Conservation (phyloP, 2,797 vertebrate genomes). For the Myotis daubentonii region DNA sequence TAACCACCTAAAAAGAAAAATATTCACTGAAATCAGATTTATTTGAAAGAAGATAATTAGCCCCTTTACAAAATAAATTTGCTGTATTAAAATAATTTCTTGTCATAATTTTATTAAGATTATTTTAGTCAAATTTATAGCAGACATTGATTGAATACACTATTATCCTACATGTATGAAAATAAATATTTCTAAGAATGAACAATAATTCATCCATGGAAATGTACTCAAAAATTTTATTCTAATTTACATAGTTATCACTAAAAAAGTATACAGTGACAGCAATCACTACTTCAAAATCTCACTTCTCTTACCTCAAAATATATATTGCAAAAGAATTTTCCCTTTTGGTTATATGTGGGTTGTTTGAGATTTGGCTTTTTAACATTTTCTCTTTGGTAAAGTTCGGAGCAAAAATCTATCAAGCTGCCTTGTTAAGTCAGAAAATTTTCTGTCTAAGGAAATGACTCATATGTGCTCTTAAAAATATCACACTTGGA, state of each 20-base stretch:
- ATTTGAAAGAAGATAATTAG: neutral
- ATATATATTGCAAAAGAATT: neutral
- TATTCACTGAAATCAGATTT: neutral
- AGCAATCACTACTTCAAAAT: neutral
- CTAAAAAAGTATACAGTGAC: neutral
- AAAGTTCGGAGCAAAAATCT: slow-evolving; percentile 50
- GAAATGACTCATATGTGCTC: slow-evolving; percentile 72
- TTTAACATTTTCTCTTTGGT: slow-evolving; percentile 44
- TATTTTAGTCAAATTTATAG: neutral
- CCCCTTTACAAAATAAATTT: neutral
- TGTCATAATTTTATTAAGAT: neutral
- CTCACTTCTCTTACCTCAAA: neutral
- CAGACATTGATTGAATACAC: neutral
- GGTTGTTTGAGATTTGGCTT: slow-evolving; percentile 40
- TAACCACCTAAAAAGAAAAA: neutral
- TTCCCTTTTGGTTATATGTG: slow-evolving; percentile 32
- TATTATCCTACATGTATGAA: neutral
- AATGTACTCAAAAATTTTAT: neutral
- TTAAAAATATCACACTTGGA: slow-evolving; percentile 66
- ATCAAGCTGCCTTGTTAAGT: slow-evolving; percentile 62
- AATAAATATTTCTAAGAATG: neutral
- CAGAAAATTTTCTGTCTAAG: slow-evolving; percentile 54
- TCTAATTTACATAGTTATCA: neutral
- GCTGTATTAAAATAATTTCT: neutral
- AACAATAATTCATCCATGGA: neutral